Evolutionary conservation across 2,888 invertebrate species (phyloP), one percentile per base, ranked within the genome.

Genomic region (Limnephilus rhombicus): DNA sequence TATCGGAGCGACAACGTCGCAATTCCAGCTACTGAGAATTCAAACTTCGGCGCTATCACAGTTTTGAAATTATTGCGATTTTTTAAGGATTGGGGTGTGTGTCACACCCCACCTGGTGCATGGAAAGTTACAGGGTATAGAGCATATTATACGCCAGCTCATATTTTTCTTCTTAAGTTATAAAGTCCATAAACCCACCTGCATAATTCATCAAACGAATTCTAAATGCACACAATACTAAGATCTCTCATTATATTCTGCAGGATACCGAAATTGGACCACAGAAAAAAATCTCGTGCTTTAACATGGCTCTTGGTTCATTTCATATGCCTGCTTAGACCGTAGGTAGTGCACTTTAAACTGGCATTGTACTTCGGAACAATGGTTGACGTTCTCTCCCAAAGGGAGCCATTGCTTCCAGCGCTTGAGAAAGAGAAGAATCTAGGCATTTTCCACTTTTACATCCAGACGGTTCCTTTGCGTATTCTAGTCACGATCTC

Each of bases 401-500:
- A 24, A 37, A 83, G 37, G 83, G 83, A 83, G 83, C 83, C 37
- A 83, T 83, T 37, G 11, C 37, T 83, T 37, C 49, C 86, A 29
- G 45, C 45, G 86, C 49, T 86, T 34, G 83, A 83, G 37, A 83
- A 83, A 68, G 68, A 24, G 68, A 68, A 83, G 34, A 83, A 83
- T 83, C 83, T 83, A 24, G 83, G 83, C 37, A 83, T 41, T 83
- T 41, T 83, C 83, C 37, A 83, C 83, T 83, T 83, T 34, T 83
- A 83, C 37, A 37, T 41, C 45, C 86, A 86, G 86, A 86, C 86
- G 37, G 45, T 13, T 49, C 86, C 45, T 86, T 37, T 45, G 45
- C 86, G 24, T 86, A 86, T 86, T 86, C 86, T 86, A 41, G 86
- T 86, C 86, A 86, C 86, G 86, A 86, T 29, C 45, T 49, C 45